A percentile compares a stretch with the other conserved stretches of the same genome.
phyloP scores from a whole-genome alignment of 2,113 vertebrate species.

The Anseranas semipalmata region DNA sequence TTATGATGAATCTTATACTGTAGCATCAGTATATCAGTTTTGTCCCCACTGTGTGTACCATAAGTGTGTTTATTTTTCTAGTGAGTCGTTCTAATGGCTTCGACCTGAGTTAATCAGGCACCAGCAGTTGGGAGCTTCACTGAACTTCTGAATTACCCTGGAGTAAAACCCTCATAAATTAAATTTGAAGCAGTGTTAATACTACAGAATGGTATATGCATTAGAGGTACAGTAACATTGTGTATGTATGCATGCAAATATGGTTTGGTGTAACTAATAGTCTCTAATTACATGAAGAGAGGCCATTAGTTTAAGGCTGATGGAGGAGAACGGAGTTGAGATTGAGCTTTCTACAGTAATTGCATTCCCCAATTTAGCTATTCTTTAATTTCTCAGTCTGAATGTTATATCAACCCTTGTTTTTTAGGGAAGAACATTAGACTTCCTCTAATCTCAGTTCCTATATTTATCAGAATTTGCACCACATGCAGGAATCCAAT shows the following conservation, averaged over 20 bases:
- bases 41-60: not conserved
- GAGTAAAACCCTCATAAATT: not conserved
- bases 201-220: not conserved
- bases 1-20: not conserved
- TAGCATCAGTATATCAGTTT: no score
- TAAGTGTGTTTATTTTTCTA: not conserved
- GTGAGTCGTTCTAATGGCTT: not conserved
- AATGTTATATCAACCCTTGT: not conserved
- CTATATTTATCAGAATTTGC: not conserved
- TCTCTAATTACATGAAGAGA: conserved; percentile 10
- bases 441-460: not conserved
- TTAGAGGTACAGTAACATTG: not conserved
- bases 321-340: not conserved
- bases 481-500: not conserved
- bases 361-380: conserved; percentile 11
- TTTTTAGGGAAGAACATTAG: not conserved
- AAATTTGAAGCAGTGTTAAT: not conserved
- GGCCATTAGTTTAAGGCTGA: not conserved
- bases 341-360: not conserved
- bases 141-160: not conserved
- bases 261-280: not conserved
- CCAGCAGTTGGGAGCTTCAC: not conserved
- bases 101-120: not conserved
- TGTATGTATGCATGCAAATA: not conserved
- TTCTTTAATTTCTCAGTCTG: not conserved